phyloP scores from a whole-genome alignment of 2,797 vertebrate genomes.

The Periophthalmus magnuspinnatus region DNA sequence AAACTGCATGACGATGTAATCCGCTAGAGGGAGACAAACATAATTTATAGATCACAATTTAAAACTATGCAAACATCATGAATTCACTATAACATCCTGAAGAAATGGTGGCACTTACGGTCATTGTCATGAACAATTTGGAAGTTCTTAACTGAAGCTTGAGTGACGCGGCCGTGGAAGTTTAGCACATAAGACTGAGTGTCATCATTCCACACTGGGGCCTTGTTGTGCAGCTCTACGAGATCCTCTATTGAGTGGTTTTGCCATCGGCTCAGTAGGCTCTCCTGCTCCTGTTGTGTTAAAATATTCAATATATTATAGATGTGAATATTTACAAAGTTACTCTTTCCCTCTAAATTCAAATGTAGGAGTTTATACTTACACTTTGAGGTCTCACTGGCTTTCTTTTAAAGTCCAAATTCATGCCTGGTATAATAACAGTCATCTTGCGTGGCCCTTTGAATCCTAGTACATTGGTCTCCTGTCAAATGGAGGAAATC shows the following conservation, averaged over 20 bases:
- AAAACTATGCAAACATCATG: not conserved
- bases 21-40: constrained; percentile 71
- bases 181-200: constrained; percentile 96
- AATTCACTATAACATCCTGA: not conserved
- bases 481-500: constrained; percentile 68
- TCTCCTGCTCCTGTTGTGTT: constrained; percentile 86
- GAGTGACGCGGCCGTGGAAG: constrained; percentile 95
- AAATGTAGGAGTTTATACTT: constrained; percentile 56
- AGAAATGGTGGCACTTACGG: constrained; percentile 77
- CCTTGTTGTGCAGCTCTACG: constrained; percentile 96
- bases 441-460: constrained; percentile 98
- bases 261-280: constrained; percentile 90
- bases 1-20: constrained; percentile 99
- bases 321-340: not conserved
- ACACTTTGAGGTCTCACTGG: constrained; percentile 87
- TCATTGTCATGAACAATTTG: constrained; percentile 97
- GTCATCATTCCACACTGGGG: constrained; percentile 96
- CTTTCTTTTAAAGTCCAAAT: constrained; percentile 89
- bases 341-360: not conserved
- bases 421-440: constrained; percentile 97
- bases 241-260: constrained; percentile 88
- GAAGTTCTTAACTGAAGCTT: constrained; percentile 98
- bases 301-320: not conserved
- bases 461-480: constrained; percentile 96
- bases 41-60: not conserved